These are phyloP conservation scores for Stenchaetothrips biformis DNA, from an alignment of 2,888 invertebrate species.

Conservation along the genomic window DNA sequence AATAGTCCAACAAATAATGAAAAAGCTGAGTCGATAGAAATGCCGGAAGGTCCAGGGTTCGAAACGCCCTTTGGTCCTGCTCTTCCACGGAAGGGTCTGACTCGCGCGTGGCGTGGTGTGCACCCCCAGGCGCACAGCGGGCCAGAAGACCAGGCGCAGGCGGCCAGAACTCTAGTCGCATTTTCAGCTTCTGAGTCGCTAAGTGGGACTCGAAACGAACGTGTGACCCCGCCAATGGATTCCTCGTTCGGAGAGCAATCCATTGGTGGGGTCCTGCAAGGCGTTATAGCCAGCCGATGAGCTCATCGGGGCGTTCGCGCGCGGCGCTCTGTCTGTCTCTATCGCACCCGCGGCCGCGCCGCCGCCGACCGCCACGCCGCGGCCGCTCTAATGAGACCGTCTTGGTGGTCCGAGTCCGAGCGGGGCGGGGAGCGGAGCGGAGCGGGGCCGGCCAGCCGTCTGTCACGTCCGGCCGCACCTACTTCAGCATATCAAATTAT, in stretches of 20 bases:
- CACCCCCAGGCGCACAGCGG: too few relatives aligned
- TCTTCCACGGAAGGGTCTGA: background rate
- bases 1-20: too few relatives aligned
- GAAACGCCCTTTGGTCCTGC: background rate
- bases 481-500: conserved; percentile 19
- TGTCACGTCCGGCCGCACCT: background rate
- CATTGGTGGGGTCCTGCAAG: too few relatives aligned
- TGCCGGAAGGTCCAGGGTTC: too few relatives aligned
- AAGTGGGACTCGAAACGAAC: too few relatives aligned
- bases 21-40: too few relatives aligned
- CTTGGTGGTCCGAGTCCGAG: conserved; percentile 1
- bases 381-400: conserved; percentile 2
- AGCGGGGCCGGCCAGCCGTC: background rate
- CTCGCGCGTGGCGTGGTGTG: too few relatives aligned
- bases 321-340: background rate
- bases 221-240: too few relatives aligned
- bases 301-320: background rate
- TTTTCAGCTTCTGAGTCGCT: too few relatives aligned
- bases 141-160: too few relatives aligned
- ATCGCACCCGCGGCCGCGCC: background rate
- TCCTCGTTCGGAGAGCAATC: too few relatives aligned
- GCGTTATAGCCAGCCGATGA: background rate
- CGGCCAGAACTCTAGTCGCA: too few relatives aligned
- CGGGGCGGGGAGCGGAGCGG: background rate
- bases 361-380: background rate